Evolutionary conservation across 2,888 invertebrate genomes (phyloP), one percentile per base, ranked within the genome.

Genomic region (Metacarcinus magister): DNA sequence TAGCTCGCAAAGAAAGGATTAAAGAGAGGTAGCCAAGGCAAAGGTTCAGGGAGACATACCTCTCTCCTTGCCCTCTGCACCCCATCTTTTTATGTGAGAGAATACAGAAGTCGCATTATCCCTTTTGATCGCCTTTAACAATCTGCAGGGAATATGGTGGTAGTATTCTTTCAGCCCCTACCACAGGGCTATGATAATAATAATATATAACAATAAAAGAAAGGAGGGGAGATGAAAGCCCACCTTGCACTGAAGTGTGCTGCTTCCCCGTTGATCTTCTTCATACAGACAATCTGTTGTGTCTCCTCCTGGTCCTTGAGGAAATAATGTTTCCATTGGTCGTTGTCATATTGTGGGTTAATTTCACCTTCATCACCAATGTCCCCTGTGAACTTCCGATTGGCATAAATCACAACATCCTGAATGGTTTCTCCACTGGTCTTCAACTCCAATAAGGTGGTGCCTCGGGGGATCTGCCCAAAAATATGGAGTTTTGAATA

Each of bases 361-460:
- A 97, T 97, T 94, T 98, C 98, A 97, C 98, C 98, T 97, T 98
- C 98, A 97, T 98, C 98, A 4, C 98, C 98, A 95, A 98, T 97
- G 2, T 98, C 98, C 28, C 98, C 98, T 3, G 98, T 98, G 97
- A 98, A 98, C 97, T 98, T 98, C 95, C 97, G 97, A 96, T 98
- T 97, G 0, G 97, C 98, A 97, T 97, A 97, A 5, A 98, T 97
- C 3, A 97, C 97, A 95, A 97, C 97, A 48, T 97, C 96, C 13
- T 39, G n/a, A 39, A 19, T 2, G 8, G 32, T 5, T 19, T 32
- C 67, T 16, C 23, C 60, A 39, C 32, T 67, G 7, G 28, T 7
- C 75, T 82, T 82, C 32, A 60, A 28, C 7, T 92, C 28, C 92
- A 93, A 39, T 13, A 93, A 16, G 13, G 93, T 67, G 2, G 16